Evolutionary conservation across 64 coral and sea anemone genomes (phyloP).

Genomic region (Porites lutea): DNA sequence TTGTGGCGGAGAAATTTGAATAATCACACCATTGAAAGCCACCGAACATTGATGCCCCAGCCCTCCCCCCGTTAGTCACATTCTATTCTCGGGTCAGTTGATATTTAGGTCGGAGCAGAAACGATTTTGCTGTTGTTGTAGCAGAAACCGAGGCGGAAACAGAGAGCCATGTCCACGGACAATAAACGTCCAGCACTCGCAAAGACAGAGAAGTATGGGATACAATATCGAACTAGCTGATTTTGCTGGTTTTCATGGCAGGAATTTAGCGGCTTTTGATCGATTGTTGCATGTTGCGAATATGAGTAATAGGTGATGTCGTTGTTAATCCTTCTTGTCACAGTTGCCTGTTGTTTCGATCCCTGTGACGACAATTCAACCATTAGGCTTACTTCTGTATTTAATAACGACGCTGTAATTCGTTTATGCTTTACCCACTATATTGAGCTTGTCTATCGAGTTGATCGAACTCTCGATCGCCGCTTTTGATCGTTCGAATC

Average conservation of each 20-base stretch:
- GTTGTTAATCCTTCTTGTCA: conserved; percentile 18
- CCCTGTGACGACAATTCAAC: neutral
- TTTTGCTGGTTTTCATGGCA: neutral
- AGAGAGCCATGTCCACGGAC: conserved; percentile 2
- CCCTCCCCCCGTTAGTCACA: neutral
- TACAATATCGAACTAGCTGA: neutral
- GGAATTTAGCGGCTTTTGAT: neutral
- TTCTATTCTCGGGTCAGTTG: neutral
- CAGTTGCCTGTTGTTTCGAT: neutral
- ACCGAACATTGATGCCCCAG: neutral
- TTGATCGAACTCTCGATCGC: too few relatives aligned
- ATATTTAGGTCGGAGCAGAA: neutral
- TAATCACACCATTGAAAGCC: neutral
- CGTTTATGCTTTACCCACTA: neutral
- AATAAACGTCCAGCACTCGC: conserved; percentile 21
- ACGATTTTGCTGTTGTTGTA: neutral
- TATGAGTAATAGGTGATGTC: neutral
- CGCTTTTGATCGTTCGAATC: neutral
- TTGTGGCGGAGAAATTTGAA: neutral
- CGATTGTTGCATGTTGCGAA: neutral
- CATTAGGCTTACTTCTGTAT: neutral
- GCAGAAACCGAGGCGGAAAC: neutral
- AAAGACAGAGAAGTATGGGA: conserved; percentile 41
- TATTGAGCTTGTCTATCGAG: too few relatives aligned
- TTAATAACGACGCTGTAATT: conserved; percentile 2